A percentile compares a stretch with the other conserved stretches of the same genome.
These are phyloP conservation scores for Arothron firmamentum DNA, from an alignment of 2,113 vertebrate species.

Conservation along the genomic window DNA sequence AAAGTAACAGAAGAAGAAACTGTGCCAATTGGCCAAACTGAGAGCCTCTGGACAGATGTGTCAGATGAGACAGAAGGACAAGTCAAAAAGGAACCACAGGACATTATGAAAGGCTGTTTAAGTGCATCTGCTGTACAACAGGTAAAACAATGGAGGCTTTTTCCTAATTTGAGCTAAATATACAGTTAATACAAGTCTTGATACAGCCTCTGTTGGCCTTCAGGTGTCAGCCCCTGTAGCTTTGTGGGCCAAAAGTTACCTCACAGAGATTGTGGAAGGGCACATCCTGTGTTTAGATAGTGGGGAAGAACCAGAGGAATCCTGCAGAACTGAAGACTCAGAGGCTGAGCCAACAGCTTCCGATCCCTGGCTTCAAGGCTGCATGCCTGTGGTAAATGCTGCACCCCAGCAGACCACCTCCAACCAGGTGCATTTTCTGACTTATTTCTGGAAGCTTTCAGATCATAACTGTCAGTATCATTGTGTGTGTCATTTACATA, in stretches of 20 bases:
- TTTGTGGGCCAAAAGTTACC: slow-evolving; percentile 65
- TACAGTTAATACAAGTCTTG: background rate
- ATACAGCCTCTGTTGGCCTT: slow-evolving; percentile 14
- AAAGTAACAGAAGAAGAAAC: slow-evolving; percentile 48
- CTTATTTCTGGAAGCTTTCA: slow-evolving; percentile 1
- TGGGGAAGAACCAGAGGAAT: slow-evolving; percentile 58
- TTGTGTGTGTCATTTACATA: background rate
- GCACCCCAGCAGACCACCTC: background rate
- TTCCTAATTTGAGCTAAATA: background rate
- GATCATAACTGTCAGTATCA: background rate
- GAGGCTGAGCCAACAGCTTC: slow-evolving; percentile 60
- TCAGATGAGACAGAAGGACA: slow-evolving; percentile 66
- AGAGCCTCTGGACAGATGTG: slow-evolving; percentile 68
- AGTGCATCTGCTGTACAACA: slow-evolving; percentile 62
- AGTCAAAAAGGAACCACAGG: slow-evolving; percentile 66
- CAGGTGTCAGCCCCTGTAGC: slow-evolving; percentile 72
- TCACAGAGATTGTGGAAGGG: slow-evolving; percentile 70
- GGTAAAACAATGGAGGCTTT: slow-evolving; percentile 55
- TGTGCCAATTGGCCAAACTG: slow-evolving; percentile 57
- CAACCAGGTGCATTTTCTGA: slow-evolving; percentile 29
- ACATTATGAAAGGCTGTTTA: slow-evolving; percentile 65
- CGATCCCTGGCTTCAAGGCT: slow-evolving; percentile 78
- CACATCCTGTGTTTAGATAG: slow-evolving; percentile 73
- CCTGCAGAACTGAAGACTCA: slow-evolving; percentile 67
- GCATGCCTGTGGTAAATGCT: slow-evolving; percentile 32